These are phyloP conservation scores for Zeugodacus cucurbitae DNA, from an alignment of 1,140 invertebrate species.

Conservation along the genomic window DNA sequence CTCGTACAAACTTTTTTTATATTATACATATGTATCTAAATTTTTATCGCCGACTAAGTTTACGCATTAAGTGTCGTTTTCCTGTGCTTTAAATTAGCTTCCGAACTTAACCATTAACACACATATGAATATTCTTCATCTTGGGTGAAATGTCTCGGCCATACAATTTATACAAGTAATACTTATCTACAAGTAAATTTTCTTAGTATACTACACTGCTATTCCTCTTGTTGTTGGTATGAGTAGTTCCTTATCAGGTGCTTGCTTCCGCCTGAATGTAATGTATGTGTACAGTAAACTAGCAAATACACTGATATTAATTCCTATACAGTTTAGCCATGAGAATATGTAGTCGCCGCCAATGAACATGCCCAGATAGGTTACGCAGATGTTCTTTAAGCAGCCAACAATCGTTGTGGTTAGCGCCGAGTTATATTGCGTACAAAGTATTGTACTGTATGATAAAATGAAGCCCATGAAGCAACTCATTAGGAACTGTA, in stretches of 20 bases:
- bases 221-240: conserved; percentile 65
- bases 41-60: not conserved
- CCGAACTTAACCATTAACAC: not conserved
- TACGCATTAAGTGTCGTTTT: not conserved
- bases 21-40: not conserved
- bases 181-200: conserved; percentile 22
- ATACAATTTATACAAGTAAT: not conserved
- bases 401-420: conserved; percentile 99
- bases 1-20: not conserved
- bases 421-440: conserved; percentile 94
- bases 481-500: conserved; percentile 91
- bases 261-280: conserved; percentile 75
- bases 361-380: conserved; percentile 96
- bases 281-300: conserved; percentile 85
- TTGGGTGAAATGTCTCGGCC: not conserved
- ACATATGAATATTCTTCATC: not conserved
- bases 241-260: conserved; percentile 66
- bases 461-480: conserved; percentile 96
- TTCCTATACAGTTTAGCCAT: conserved; percentile 91
- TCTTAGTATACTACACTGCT: conserved; percentile 64
- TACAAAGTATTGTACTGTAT: conserved; percentile 96
- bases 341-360: conserved; percentile 97
- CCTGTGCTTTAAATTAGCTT: not conserved
- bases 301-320: conserved; percentile 90
- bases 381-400: conserved; percentile 92